A percentile compares a stretch with the other conserved stretches of the same genome.
phyloP scores from a whole-genome alignment of 2,888 invertebrate species.

The Dasypolia templi region DNA sequence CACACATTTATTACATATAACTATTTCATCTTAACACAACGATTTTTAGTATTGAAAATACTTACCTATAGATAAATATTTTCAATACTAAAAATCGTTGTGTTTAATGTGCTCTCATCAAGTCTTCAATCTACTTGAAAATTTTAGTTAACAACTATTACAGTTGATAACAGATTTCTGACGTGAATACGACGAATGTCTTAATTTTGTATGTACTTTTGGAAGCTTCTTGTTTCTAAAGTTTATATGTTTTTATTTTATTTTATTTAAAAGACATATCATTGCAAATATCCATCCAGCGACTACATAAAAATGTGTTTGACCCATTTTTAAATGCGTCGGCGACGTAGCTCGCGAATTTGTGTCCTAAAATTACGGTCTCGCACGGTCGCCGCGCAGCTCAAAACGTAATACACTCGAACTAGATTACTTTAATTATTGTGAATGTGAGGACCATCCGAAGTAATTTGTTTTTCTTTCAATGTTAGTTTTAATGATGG shows the following conservation, averaged over 20 bases:
- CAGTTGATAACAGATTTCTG: background rate
- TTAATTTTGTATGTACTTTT: background rate
- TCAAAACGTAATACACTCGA: background rate
- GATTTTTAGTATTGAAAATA: too few species aligned
- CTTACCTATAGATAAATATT: too few species aligned
- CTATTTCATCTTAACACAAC: background rate
- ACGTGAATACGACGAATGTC: background rate
- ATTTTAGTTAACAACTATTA: background rate
- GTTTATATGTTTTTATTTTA: too few species aligned
- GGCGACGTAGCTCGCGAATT: background rate
- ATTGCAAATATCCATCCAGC: background rate
- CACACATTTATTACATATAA: background rate
- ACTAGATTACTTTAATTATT: constrained; percentile 1
- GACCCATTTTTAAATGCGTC: background rate
- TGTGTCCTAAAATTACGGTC: background rate
- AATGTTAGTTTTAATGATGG: background rate
- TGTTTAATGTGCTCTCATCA: background rate
- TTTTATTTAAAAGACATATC: background rate
- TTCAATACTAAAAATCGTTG: background rate
- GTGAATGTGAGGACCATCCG: too few species aligned
- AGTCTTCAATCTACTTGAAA: background rate
- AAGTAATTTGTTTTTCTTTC: too few species aligned
- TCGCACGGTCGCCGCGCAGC: background rate
- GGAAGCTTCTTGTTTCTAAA: background rate
- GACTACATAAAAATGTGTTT: background rate